Evolutionary conservation across 1,140 invertebrate genomes (phyloP).

Genomic region (Rhyacophila brunnea): DNA sequence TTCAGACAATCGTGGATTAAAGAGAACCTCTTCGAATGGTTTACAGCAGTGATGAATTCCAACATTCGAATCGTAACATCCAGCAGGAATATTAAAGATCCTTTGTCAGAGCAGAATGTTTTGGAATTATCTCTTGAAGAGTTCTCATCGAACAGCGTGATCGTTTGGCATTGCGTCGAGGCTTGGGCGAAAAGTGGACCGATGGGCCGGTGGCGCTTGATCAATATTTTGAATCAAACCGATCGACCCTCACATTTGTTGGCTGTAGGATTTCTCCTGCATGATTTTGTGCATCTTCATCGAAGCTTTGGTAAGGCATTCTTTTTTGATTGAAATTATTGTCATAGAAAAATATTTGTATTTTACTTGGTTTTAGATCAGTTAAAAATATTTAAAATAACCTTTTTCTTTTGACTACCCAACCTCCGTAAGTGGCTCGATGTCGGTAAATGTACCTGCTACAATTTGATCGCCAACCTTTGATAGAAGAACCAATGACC

Average conservation of each 20-base stretch:
- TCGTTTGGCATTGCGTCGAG: constrained; percentile 9
- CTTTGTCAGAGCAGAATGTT: constrained; percentile 1
- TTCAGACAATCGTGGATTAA: constrained; percentile 22
- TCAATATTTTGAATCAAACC: constrained; percentile 9
- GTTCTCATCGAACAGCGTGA: constrained; percentile 16
- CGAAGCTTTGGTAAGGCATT: neutral
- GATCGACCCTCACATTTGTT: constrained; percentile 12
- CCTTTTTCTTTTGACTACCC: too few relatives aligned
- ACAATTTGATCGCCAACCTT: neutral
- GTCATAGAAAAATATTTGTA: too few relatives aligned
- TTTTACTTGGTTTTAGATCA: too few relatives aligned
- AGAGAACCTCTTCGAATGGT: constrained; percentile 27
- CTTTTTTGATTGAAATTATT: too few relatives aligned
- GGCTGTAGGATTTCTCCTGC: constrained; percentile 16
- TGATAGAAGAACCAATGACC: neutral
- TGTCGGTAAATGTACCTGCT: too few relatives aligned
- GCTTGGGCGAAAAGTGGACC: constrained; percentile 5
- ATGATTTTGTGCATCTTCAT: constrained; percentile 28
- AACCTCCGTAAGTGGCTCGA: too few relatives aligned
- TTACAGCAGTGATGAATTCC: neutral
- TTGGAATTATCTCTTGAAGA: constrained; percentile 8
- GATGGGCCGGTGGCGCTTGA: constrained; percentile 7
- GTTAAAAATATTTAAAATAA: too few relatives aligned
- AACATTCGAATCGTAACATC: constrained; percentile 3
- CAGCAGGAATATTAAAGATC: neutral